Percentiles rank a stretch among this genome's conserved stretches.
These are phyloP conservation scores for Drosophila kuntzei DNA, from an alignment of 2,888 invertebrate genomes.

Conservation along the genomic window DNA sequence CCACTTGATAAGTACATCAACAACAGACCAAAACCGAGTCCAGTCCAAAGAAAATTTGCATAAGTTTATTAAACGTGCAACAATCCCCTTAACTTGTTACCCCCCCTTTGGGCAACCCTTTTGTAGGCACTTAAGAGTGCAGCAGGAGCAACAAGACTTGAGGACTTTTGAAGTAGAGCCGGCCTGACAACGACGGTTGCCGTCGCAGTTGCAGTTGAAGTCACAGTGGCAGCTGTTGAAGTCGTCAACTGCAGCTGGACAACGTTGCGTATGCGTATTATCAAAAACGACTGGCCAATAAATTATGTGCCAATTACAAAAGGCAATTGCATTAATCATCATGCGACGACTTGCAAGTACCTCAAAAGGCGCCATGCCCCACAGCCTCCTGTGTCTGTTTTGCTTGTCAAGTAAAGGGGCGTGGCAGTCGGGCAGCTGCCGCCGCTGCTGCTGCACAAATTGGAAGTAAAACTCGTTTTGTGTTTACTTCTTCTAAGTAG, in stretches of 20 bases:
- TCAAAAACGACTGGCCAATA: slow-evolving; percentile 64
- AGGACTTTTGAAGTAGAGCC: slow-evolving; percentile 47
- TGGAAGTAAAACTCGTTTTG: slow-evolving; percentile 64
- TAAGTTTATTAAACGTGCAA: slow-evolving; percentile 66
- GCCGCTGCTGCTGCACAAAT: slow-evolving; percentile 30
- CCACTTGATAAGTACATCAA: slow-evolving; percentile 55
- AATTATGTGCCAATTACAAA: slow-evolving; percentile 80
- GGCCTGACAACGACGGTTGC: slow-evolving; percentile 5
- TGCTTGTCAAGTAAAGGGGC: slow-evolving; percentile 76
- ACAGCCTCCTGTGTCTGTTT: slow-evolving; percentile 20
- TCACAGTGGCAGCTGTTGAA: slow-evolving; percentile 54
- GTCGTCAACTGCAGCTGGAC: slow-evolving; percentile 49
- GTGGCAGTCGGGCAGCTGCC: slow-evolving; percentile 55
- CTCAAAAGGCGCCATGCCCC: slow-evolving; percentile 40
- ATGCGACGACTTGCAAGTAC: slow-evolving; percentile 60
- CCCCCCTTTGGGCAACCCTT: slow-evolving; percentile 14
- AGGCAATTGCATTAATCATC: slow-evolving; percentile 80
- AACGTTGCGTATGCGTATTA: slow-evolving; percentile 72
- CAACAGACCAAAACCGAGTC: slow-evolving; percentile 44
- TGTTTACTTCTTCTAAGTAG: slow-evolving; percentile 52
- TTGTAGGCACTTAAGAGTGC: slow-evolving; percentile 45
- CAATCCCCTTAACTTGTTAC: not conserved
- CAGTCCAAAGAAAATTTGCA: slow-evolving; percentile 66
- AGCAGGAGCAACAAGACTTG: slow-evolving; percentile 36
- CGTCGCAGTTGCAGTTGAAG: slow-evolving; percentile 1